Evolutionary conservation across 2,113 vertebrate genomes (phyloP).

Genomic region (Clinocottus analis): DNA sequence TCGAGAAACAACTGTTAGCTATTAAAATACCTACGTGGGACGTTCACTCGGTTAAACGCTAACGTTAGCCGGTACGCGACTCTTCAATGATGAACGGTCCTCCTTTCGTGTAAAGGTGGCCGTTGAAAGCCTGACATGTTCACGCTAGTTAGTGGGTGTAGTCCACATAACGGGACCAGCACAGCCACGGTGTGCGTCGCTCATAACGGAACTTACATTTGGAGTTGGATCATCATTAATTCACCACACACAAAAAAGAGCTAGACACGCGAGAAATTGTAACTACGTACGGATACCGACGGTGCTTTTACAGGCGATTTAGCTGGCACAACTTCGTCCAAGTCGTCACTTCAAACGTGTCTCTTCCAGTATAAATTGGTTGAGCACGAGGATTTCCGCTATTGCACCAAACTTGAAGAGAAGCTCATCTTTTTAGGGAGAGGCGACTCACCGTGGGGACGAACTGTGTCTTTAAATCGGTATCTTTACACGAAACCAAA

Average conservation of each 20-base stretch:
- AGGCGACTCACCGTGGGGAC: conserved; percentile 73
- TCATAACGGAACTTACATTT: neutral
- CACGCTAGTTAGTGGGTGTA: conserved; percentile 53
- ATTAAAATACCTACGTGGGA: too few relatives aligned
- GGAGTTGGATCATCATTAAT: conserved; percentile 40
- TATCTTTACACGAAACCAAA: neutral
- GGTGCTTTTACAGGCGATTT: neutral
- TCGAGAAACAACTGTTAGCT: neutral
- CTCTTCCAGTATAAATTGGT: conserved; percentile 2
- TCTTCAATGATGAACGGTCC: neutral
- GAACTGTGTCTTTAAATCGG: conserved; percentile 5
- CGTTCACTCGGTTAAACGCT: accelerated
- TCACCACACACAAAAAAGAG: neutral
- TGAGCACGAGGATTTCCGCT: conserved; percentile 72
- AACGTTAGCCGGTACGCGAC: too few relatives aligned
- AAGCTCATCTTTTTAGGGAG: conserved; percentile 64
- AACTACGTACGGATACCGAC: accelerated
- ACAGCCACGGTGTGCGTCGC: neutral
- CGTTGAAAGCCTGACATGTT: conserved; percentile 34
- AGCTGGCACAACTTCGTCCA: neutral
- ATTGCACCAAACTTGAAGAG: conserved; percentile 72
- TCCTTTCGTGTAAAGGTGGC: neutral
- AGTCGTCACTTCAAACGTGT: neutral
- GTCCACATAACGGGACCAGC: conserved; percentile 65
- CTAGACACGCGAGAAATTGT: neutral